Evolutionary conservation across 2,113 vertebrate species (phyloP).

Genomic region (Apteryx owenii): DNA sequence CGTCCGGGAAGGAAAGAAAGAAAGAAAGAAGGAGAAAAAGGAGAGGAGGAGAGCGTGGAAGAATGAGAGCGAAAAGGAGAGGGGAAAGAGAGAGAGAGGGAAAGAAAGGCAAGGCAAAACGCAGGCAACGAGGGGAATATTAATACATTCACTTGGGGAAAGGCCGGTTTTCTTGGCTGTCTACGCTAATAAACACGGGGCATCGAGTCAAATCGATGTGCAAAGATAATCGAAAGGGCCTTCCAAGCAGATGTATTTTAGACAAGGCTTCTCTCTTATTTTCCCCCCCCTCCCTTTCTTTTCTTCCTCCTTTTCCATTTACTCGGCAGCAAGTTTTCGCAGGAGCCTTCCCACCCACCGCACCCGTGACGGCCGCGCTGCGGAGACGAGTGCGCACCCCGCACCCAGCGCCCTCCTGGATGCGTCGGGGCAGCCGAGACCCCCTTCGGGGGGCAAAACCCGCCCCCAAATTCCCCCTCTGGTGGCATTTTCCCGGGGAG

Average conservation of each 20-base stretch:
- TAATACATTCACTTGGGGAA: not conserved
- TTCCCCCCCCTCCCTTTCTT: too few relatives aligned
- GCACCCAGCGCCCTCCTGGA: not conserved
- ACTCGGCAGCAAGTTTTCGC: not conserved
- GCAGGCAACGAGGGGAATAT: not conserved
- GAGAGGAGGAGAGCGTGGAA: not conserved
- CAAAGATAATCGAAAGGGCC: not conserved
- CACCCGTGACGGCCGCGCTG: not conserved
- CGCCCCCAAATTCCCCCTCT: not conserved
- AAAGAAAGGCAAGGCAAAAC: not conserved
- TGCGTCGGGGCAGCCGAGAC: not conserved
- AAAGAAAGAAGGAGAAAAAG: not conserved
- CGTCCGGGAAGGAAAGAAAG: not conserved
- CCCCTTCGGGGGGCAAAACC: not conserved
- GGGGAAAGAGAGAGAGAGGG: not conserved
- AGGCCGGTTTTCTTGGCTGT: not conserved
- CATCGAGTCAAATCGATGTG: not conserved
- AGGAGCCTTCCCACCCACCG: not conserved
- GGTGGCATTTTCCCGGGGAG: fast-evolving
- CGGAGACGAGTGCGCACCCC: not conserved
- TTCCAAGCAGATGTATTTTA: fast-evolving
- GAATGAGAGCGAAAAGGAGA: not conserved
- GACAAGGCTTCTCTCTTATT: not conserved
- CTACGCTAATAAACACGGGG: not conserved
- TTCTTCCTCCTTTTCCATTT: not conserved